Evolutionary conservation across 2,888 invertebrate species (phyloP).

Genomic region (Drosophila robusta): DNA sequence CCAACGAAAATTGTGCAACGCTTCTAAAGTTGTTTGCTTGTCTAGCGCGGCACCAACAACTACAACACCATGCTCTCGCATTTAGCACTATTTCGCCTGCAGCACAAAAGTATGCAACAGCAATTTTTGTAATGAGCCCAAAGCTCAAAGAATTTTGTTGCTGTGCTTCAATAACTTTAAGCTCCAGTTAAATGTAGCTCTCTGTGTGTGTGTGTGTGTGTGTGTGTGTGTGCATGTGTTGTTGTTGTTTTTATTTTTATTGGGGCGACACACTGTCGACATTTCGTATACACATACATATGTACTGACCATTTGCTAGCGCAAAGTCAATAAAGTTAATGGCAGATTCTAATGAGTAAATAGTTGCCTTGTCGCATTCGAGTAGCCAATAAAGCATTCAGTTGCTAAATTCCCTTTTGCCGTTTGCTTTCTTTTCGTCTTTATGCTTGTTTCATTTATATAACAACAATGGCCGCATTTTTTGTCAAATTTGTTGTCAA

Average conservation of each 20-base stretch:
- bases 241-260: conserved; percentile 19
- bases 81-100: conserved; percentile 32
- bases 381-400: conserved; percentile 7
- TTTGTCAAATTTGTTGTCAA: background rate
- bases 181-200: conserved; percentile 33
- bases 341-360: conserved; percentile 53
- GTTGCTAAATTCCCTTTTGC: background rate
- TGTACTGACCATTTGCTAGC: conserved; percentile 21
- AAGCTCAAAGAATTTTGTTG: conserved; percentile 10
- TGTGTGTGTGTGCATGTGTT: conserved; percentile 8
- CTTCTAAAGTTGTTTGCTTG: conserved; percentile 65
- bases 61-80: conserved; percentile 11
- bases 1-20: conserved; percentile 71
- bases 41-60: conserved; percentile 33
- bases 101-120: conserved; percentile 49
- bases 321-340: conserved; percentile 59
- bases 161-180: conserved; percentile 19
- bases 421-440: background rate
- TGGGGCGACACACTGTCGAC: conserved; percentile 52
- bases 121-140: conserved; percentile 47
- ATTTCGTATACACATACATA: conserved; percentile 3
- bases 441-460: conserved; percentile 36
- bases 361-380: conserved; percentile 22
- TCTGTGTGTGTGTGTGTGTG: background rate
- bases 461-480: conserved; percentile 33